Conservation (phyloP, 2,113 vertebrate genomes). For the Vulpes lagopus region DNA sequence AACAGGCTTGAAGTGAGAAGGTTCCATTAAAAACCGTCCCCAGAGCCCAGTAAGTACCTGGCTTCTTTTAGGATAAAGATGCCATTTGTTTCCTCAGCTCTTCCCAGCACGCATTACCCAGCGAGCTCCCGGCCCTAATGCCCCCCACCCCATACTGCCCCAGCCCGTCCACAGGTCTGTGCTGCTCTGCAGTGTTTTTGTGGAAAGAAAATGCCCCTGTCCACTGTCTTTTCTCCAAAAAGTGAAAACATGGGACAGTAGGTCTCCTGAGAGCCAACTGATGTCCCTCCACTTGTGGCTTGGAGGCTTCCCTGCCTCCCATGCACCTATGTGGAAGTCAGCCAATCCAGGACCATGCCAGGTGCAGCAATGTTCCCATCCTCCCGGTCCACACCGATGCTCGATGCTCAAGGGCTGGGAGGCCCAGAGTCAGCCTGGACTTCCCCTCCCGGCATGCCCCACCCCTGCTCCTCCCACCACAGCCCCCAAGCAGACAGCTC, state of each 20-base stretch:
- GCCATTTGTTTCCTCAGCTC: neutral
- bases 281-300: neutral
- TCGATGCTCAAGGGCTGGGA: neutral
- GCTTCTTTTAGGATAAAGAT: neutral
- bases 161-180: neutral
- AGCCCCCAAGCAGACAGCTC: neutral
- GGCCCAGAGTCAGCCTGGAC: neutral
- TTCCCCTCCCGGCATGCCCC: neutral
- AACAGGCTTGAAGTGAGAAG: neutral
- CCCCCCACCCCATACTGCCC: neutral
- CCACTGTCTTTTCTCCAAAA: too few relatives aligned
- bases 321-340: neutral
- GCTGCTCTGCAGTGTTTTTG: neutral
- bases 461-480: neutral
- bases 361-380: neutral
- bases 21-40: neutral
- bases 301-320: neutral
- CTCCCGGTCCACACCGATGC: neutral
- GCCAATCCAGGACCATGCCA: neutral
- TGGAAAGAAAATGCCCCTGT: neutral
- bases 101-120: neutral
- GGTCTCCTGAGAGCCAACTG: neutral
- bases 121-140: rapidly evolving
- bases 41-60: neutral
- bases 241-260: neutral